Conservation (phyloP, 2,113 vertebrate species). For the Eonycteris spelaea region DNA sequence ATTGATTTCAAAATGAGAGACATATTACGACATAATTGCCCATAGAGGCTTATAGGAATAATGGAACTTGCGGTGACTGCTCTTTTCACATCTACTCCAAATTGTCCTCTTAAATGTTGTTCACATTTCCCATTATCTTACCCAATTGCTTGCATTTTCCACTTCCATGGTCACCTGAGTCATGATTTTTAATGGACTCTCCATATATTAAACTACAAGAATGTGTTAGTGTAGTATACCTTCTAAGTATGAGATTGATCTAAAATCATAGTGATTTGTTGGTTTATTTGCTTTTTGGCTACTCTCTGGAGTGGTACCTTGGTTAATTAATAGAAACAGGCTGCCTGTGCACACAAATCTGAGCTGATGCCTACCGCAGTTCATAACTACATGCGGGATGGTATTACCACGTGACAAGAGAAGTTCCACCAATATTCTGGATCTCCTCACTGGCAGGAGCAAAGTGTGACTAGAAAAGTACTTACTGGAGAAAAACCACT, state of each 20-base stretch:
- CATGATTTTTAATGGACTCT: background rate
- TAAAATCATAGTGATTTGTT: background rate
- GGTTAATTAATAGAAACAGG: background rate
- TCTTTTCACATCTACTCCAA: background rate
- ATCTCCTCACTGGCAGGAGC: background rate
- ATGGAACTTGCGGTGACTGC: background rate
- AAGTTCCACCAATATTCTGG: no score
- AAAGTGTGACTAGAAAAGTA: background rate
- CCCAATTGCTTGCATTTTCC: background rate
- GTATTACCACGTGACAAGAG: background rate
- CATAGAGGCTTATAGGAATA: background rate
- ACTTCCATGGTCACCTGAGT: background rate
- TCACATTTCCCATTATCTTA: background rate
- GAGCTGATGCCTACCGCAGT: background rate
- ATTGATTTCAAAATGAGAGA: background rate
- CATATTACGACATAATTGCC: background rate
- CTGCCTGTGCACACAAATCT: background rate
- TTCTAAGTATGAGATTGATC: background rate
- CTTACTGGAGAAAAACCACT: background rate
- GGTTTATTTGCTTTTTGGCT: background rate
- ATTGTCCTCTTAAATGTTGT: background rate
- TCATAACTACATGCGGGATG: background rate
- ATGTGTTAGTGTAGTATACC: background rate
- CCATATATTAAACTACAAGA: background rate
- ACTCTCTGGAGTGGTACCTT: background rate